A percentile compares a stretch with the other conserved stretches of the same genome.
phyloP scores from a whole-genome alignment of 2,113 vertebrate genomes.

The Rafetus swinhoei region DNA sequence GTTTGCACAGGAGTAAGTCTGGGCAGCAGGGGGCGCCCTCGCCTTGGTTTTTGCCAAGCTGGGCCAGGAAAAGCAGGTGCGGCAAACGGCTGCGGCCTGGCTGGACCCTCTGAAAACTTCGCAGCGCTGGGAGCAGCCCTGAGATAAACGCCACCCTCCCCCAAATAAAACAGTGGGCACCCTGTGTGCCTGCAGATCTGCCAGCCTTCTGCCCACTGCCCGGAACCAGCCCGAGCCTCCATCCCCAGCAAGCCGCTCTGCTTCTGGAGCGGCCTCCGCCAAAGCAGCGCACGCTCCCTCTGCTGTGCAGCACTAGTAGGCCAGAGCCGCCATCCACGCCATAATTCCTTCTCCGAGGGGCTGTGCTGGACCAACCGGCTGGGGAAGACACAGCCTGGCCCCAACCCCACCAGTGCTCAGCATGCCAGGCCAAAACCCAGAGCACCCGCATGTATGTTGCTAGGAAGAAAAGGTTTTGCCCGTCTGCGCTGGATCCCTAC shows the following conservation, averaged over 20 bases:
- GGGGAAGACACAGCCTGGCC: not conserved
- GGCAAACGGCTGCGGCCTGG: no score
- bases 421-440: not conserved
- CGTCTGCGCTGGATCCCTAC: not conserved
- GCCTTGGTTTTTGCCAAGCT: conserved; percentile 22
- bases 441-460: rapidly evolving
- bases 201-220: rapidly evolving
- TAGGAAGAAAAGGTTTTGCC: not conserved
- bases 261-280: rapidly evolving
- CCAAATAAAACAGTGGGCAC: not conserved
- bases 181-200: rapidly evolving
- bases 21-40: conserved; percentile 60
- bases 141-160: not conserved
- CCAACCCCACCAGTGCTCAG: not conserved
- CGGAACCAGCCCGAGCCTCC: rapidly evolving
- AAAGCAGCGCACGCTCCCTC: rapidly evolving
- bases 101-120: not conserved
- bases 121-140: not conserved
- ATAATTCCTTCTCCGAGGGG: rapidly evolving
- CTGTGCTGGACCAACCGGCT: not conserved
- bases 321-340: rapidly evolving
- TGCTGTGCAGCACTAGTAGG: not conserved
- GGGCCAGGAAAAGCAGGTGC: not conserved
- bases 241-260: rapidly evolving
- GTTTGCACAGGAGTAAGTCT: not conserved